Conservation (phyloP, 2,888 invertebrate species). For the Phrixothrix hirtus region DNA sequence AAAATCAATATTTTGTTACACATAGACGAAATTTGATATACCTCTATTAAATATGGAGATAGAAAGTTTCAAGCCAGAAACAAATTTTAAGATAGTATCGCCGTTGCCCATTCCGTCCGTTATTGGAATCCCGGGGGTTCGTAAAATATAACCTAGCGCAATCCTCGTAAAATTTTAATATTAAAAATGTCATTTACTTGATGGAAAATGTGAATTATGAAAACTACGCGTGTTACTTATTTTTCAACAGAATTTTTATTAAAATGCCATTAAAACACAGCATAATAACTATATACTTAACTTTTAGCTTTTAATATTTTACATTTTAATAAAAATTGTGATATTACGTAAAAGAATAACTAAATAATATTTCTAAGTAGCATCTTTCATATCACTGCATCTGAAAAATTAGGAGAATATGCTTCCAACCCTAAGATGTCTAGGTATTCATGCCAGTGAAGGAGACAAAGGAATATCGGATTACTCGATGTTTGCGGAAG, state of each 20-base stretch:
- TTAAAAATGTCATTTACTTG: slow-evolving; percentile 44
- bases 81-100: slow-evolving; percentile 32
- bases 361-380: too few relatives aligned
- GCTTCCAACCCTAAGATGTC: background rate
- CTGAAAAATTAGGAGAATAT: background rate
- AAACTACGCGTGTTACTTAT: slow-evolving; percentile 10
- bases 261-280: slow-evolving; percentile 2
- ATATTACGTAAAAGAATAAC: too few relatives aligned
- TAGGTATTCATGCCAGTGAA: slow-evolving; percentile 9
- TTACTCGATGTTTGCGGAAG: slow-evolving; percentile 24
- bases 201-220: slow-evolving; percentile 38
- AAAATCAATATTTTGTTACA: background rate
- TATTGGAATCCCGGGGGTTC: slow-evolving; percentile 42
- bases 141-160: slow-evolving; percentile 42
- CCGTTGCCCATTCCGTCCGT: slow-evolving; percentile 35
- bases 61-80: slow-evolving; percentile 20
- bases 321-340: too few relatives aligned
- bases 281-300: background rate
- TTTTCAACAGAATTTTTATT: slow-evolving; percentile 4
- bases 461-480: slow-evolving; percentile 29
- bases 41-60: slow-evolving; percentile 23
- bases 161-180: slow-evolving; percentile 46
- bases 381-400: too few relatives aligned
- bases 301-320: too few relatives aligned
- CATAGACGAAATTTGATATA: background rate